These are phyloP conservation scores for Aethina tumida DNA, from an alignment of 1,140 invertebrate genomes.

Conservation along the genomic window DNA sequence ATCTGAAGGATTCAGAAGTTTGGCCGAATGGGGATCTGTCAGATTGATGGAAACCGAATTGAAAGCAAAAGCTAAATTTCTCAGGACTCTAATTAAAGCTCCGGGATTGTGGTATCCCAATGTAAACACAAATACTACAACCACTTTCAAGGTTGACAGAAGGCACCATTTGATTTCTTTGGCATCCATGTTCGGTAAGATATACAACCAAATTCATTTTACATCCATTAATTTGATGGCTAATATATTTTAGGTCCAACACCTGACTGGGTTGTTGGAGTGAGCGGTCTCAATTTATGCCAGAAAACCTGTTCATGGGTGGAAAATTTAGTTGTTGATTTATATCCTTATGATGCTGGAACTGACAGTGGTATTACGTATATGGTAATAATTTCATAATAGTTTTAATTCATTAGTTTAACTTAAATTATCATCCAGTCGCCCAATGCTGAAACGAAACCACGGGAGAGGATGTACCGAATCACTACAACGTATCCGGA, in stretches of 20 bases:
- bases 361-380: constrained; percentile 90
- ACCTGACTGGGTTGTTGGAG: constrained; percentile 93
- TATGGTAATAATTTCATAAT: constrained; percentile 48
- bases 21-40: constrained; percentile 91
- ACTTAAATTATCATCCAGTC: constrained; percentile 46
- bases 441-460: constrained; percentile 73
- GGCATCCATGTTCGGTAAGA: constrained; percentile 80
- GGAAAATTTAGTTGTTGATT: constrained; percentile 63
- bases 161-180: constrained; percentile 85
- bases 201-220: not conserved
- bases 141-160: constrained; percentile 78
- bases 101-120: constrained; percentile 88
- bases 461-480: constrained; percentile 76
- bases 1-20: constrained; percentile 77
- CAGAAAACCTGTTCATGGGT: constrained; percentile 82
- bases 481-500: constrained; percentile 83
- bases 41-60: constrained; percentile 86
- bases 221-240: not conserved
- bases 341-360: constrained; percentile 92
- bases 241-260: constrained; percentile 55
- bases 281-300: constrained; percentile 80
- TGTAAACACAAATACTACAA: constrained; percentile 78
- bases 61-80: constrained; percentile 62
- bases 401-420: constrained; percentile 4
- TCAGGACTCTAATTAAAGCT: constrained; percentile 92